A percentile compares a stretch with the other conserved stretches of the same genome.
These are phyloP conservation scores for Halichoerus grypus DNA, from an alignment of 2,113 vertebrate genomes.

Conservation along the genomic window DNA sequence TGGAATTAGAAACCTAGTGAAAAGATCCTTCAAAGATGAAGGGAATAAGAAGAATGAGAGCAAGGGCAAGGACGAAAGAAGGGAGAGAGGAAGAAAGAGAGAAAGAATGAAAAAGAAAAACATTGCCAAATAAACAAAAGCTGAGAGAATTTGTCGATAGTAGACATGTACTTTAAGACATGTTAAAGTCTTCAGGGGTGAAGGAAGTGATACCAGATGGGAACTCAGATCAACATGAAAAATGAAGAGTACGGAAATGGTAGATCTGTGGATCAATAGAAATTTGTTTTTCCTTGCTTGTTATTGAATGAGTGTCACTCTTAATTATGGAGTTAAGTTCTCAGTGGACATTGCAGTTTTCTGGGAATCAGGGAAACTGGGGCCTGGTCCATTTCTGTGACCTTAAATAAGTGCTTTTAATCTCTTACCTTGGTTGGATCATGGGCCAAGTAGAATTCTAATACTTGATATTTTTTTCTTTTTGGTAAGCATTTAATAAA, in stretches of 20 bases:
- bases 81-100: too few species aligned
- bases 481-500: background rate
- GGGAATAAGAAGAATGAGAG: background rate
- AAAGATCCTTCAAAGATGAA: background rate
- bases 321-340: background rate
- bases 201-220: background rate
- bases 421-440: background rate
- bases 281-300: constrained; percentile 4
- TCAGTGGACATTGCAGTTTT: background rate
- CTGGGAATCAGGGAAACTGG: background rate
- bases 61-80: too few species aligned
- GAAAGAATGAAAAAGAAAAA: background rate
- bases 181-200: background rate
- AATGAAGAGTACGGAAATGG: background rate
- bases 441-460: background rate
- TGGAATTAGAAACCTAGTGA: background rate
- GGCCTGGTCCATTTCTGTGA: background rate
- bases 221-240: background rate
- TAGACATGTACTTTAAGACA: background rate
- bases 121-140: background rate
- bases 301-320: background rate
- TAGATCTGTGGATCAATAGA: background rate
- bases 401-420: background rate
- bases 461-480: background rate
- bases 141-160: background rate